A percentile compares a stretch with the other conserved stretches of the same genome.
phyloP scores from a whole-genome alignment of 2,888 invertebrate genomes.

The Cynaeus angustus region DNA sequence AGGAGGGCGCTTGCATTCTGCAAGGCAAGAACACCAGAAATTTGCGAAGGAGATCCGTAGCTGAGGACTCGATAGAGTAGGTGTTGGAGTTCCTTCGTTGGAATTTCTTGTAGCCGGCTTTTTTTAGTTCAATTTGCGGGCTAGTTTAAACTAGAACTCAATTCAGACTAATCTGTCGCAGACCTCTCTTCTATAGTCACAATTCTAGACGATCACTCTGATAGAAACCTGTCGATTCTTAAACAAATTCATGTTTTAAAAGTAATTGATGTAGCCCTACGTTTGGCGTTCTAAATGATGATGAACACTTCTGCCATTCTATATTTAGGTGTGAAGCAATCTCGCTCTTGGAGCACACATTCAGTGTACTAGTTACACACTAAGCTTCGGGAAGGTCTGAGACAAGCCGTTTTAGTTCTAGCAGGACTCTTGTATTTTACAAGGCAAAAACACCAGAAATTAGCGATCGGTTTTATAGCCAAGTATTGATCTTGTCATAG shows the following conservation, averaged over 20 bases:
- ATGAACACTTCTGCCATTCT: slow-evolving; percentile 3
- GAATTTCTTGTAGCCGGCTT: slow-evolving; percentile 82
- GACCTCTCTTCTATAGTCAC: slow-evolving; percentile 68
- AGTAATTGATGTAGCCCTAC: neutral
- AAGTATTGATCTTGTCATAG: slow-evolving; percentile 74
- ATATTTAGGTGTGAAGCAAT: slow-evolving; percentile 78
- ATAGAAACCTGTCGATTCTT: slow-evolving; percentile 39
- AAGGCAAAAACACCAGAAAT: slow-evolving; percentile 86
- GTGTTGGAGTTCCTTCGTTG: slow-evolving; percentile 74
- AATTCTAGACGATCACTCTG: slow-evolving; percentile 61
- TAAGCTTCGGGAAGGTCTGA: slow-evolving; percentile 88
- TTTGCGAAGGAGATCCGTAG: slow-evolving; percentile 71
- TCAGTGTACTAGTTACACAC: slow-evolving; percentile 77
- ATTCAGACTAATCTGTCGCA: slow-evolving; percentile 90
- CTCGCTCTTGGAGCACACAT: slow-evolving; percentile 83
- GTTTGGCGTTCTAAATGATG: slow-evolving; percentile 44
- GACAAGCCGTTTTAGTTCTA: slow-evolving; percentile 80
- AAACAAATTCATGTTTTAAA: neutral
- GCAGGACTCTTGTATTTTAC: slow-evolving; percentile 80
- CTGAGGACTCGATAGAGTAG: slow-evolving; percentile 73
- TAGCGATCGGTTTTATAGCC: slow-evolving; percentile 72
- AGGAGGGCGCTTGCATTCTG: slow-evolving; percentile 80
- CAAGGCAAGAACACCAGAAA: slow-evolving; percentile 86
- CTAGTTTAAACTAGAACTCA: slow-evolving; percentile 80
- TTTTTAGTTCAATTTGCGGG: slow-evolving; percentile 87